Evolutionary conservation across 64 coral and sea anemone genomes (phyloP).

Genomic region (Montipora sp.): DNA sequence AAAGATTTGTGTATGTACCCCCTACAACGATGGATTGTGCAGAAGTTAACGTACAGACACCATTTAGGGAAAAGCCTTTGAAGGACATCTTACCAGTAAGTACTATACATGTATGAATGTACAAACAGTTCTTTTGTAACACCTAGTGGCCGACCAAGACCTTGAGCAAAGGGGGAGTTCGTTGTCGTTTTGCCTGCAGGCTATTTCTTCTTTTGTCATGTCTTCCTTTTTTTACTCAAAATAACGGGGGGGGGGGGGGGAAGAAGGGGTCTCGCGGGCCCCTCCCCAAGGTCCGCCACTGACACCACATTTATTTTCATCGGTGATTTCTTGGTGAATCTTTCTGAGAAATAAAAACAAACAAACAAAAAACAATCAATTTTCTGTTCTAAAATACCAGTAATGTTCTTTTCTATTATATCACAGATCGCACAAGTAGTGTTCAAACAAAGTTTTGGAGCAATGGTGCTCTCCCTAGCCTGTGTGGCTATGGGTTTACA

Average conservation of each 20-base stretch:
- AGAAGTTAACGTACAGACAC: not conserved
- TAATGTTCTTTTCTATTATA: slow-evolving; percentile 1
- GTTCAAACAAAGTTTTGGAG: slow-evolving; percentile 47
- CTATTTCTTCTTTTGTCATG: too few relatives aligned
- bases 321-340: not conserved
- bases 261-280: too few relatives aligned
- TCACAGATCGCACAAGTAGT: slow-evolving; percentile 22
- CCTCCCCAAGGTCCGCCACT: too few relatives aligned
- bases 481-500: slow-evolving; percentile 41
- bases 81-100: not conserved
- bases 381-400: not conserved
- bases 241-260: too few relatives aligned
- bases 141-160: not conserved
- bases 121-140: slow-evolving; percentile 1
- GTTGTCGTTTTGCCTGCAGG: not conserved
- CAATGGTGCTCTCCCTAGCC: not conserved
- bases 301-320: not conserved
- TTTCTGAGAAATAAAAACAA: not conserved
- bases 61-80: not conserved
- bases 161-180: not conserved
- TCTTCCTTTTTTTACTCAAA: too few relatives aligned
- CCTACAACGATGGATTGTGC: not conserved
- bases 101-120: not conserved
- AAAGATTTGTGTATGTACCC: not conserved
- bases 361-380: not conserved